Percentiles rank a stretch among this genome's conserved stretches.
Conservation (phyloP, 2,888 invertebrate species). For the Cacoxenus indagator region DNA sequence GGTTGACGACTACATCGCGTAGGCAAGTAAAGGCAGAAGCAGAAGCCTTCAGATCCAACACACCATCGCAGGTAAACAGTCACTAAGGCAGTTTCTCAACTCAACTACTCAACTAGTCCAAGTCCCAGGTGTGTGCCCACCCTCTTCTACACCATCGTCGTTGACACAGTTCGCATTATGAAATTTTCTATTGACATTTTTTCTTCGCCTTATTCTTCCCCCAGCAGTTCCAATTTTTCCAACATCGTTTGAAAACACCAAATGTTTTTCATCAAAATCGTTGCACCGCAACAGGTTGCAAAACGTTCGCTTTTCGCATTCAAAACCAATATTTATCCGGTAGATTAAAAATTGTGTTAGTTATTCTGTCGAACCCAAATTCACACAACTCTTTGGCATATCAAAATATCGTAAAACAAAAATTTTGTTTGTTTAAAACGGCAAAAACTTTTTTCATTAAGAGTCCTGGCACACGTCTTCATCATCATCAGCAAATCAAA, state of each 20-base stretch:
- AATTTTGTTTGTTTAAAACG: no score
- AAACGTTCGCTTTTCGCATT: slow-evolving; percentile 47
- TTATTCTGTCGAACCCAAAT: neutral
- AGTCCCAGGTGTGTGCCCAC: neutral
- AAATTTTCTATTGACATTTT: slow-evolving; percentile 17
- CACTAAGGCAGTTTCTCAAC: neutral
- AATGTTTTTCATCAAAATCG: neutral
- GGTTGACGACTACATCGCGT: slow-evolving; percentile 8
- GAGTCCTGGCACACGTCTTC: neutral
- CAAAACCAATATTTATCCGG: slow-evolving; percentile 26
- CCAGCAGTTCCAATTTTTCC: neutral
- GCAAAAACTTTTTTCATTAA: slow-evolving; percentile 24
- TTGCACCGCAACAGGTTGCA: slow-evolving; percentile 1
- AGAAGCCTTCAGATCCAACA: neutral
- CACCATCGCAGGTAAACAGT: neutral
- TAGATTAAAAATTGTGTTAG: neutral
- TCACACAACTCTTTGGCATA: neutral
- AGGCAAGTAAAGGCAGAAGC: neutral
- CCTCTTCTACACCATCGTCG: neutral
- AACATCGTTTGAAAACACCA: no score
- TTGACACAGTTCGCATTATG: slow-evolving; percentile 17
- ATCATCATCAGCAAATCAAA: no score
- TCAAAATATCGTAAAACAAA: neutral
- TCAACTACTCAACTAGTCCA: neutral
- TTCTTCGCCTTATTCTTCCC: neutral